Evolutionary conservation across 2,113 vertebrate genomes (phyloP), one percentile per base, ranked within the genome.

Genomic region (Melanostigma gelatinosum): DNA sequence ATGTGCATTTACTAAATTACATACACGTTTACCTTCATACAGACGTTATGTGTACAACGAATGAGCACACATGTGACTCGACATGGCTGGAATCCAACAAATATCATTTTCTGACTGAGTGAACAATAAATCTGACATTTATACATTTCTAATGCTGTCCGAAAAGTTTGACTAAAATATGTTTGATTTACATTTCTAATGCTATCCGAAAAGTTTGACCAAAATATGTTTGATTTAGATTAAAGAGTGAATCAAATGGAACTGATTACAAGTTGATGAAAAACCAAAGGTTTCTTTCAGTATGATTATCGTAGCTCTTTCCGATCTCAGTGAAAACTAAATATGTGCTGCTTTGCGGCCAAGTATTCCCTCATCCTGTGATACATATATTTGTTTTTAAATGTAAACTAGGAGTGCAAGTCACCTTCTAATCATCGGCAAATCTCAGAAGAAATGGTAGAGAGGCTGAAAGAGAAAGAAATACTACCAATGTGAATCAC

Each of bases 241-340:
- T 63, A 24, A 75, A 76, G 24, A 72, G 27, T 36, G 9, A 81
- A 42, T 83, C 27, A 66, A 83, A 29, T 78, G 38, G 60, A 83
- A 75, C 38, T 60, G 42, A 86, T 81, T 60, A 42, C n/a, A 75
- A 60, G 34, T 76, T 72, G 5, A 79, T 68, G 72, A 34, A 57
- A 65, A 54, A 46, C 46, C 75, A 60, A 70, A 52, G 6, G n/a
- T 69, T 79, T 52, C 32, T 64, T 70, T 74, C 18, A 48, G 27
- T 13, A 24, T 57, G 57, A 57, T 69, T 57, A 48, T 72, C 27
- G 4, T 16, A n/a, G 52, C 32, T 72, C 29, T 63, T n/a, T 72
- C 48, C 27, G 63, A 5, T 60, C 38, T 16, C 48, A 32, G 34
- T 20, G 22, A 58, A 68, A 76, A 79, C 24, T 12, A 38, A 50